Conservation (phyloP, 2,113 vertebrate species). For the Chaenocephalus aceratus region DNA sequence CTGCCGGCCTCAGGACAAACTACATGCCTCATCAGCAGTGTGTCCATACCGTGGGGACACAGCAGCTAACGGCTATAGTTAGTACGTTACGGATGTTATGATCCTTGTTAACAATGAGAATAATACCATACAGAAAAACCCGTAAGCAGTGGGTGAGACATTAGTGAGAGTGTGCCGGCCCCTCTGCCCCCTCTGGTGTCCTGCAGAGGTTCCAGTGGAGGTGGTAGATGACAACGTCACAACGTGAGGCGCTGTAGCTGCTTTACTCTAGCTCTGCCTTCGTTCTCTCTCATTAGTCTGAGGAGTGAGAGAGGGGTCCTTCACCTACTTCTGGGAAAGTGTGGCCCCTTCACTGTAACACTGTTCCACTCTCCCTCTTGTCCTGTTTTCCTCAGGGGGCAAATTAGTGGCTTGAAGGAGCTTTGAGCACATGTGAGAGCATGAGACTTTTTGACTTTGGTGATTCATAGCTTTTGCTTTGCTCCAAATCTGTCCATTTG, state of each 20-base stretch:
- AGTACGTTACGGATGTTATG: not conserved
- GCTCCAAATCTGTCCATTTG: not conserved
- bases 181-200: not conserved
- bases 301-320: conserved; percentile 28
- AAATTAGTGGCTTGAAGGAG: conserved; percentile 1
- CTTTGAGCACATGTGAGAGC: conserved; percentile 6
- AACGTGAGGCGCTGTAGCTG: conserved; percentile 13
- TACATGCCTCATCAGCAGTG: not conserved
- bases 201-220: not conserved
- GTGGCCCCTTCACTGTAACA: conserved; percentile 4
- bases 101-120: not conserved
- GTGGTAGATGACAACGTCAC: conserved; percentile 15
- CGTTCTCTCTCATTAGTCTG: conserved; percentile 64
- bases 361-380: not conserved
- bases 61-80: no score
- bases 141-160: not conserved
- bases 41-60: not conserved
- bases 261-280: conserved; percentile 28
- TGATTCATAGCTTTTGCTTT: not conserved
- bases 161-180: not conserved
- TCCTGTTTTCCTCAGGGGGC: not conserved
- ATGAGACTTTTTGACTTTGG: not conserved
- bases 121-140: not conserved
- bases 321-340: conserved; percentile 43
- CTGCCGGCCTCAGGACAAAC: not conserved